A percentile compares a stretch with the other conserved stretches of the same genome.
Conservation (phyloP, 2,797 vertebrate species). For the Propithecus deckenii region DNA sequence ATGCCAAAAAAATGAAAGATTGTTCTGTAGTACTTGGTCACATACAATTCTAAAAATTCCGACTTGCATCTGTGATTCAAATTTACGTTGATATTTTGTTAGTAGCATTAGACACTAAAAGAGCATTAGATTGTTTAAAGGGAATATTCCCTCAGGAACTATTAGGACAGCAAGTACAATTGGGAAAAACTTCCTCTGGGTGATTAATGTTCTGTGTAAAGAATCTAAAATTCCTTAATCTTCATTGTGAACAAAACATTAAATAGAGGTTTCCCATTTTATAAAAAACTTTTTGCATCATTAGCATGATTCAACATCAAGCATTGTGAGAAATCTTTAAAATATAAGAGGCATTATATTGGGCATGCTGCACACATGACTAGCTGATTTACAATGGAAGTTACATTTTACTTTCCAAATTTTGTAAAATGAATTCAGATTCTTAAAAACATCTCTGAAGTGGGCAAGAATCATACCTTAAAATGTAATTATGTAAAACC, state of each 20-base stretch:
- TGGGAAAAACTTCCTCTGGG: background rate
- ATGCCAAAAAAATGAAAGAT: background rate
- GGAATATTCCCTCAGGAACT: background rate
- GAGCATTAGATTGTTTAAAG: background rate
- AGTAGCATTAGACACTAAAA: background rate
- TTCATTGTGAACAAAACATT: background rate
- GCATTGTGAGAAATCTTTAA: background rate
- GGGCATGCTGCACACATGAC: background rate
- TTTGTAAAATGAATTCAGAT: background rate
- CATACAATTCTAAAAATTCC: background rate
- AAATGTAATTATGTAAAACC: background rate
- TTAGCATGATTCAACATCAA: background rate
- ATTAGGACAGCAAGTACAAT: background rate
- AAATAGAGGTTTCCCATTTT: background rate
- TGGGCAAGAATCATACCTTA: slow-evolving; percentile 1
- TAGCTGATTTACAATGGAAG: background rate
- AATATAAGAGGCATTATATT: background rate
- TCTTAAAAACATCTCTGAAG: slow-evolving; percentile 34
- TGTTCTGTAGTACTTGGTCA: background rate
- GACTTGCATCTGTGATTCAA: background rate
- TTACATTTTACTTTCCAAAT: background rate
- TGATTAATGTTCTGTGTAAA: background rate
- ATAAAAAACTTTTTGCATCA: background rate
- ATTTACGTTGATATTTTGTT: background rate
- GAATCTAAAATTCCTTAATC: background rate